A percentile compares a stretch with the other conserved stretches of the same genome.
phyloP scores from a whole-genome alignment of 2,113 vertebrate species.

The Meriones unguiculatus region DNA sequence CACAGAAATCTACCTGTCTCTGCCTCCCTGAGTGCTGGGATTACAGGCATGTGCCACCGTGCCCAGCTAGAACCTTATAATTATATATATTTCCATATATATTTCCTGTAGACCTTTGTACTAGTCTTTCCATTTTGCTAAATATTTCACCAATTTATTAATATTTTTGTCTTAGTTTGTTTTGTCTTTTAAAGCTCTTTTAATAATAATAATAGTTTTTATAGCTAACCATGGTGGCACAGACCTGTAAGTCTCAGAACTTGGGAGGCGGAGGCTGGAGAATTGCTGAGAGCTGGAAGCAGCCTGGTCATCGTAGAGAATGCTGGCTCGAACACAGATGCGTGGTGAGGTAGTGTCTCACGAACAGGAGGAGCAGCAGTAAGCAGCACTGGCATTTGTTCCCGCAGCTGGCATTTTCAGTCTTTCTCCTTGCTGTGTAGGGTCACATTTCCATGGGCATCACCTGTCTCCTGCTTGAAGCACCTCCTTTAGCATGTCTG shows the following conservation, averaged over 20 bases:
- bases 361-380: neutral
- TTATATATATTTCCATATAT: neutral
- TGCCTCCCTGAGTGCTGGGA: no score
- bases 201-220: neutral
- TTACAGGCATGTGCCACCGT: no score
- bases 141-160: neutral
- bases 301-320: neutral
- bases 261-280: neutral
- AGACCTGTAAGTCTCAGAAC: neutral
- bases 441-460: neutral
- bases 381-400: neutral
- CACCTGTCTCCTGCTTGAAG: neutral
- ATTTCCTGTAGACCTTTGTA: neutral
- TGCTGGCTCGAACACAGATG: no score
- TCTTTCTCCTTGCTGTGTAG: neutral
- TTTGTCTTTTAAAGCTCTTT: neutral
- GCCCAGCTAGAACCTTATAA: neutral
- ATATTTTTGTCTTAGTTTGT: neutral
- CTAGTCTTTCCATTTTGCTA: neutral
- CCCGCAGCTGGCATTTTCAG: no score
- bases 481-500: neutral
- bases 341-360: neutral
- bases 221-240: neutral
- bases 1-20: no score
- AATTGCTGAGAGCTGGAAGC: neutral